Conservation (phyloP, 2,797 vertebrate species). For the Cyclopterus lumpus region DNA sequence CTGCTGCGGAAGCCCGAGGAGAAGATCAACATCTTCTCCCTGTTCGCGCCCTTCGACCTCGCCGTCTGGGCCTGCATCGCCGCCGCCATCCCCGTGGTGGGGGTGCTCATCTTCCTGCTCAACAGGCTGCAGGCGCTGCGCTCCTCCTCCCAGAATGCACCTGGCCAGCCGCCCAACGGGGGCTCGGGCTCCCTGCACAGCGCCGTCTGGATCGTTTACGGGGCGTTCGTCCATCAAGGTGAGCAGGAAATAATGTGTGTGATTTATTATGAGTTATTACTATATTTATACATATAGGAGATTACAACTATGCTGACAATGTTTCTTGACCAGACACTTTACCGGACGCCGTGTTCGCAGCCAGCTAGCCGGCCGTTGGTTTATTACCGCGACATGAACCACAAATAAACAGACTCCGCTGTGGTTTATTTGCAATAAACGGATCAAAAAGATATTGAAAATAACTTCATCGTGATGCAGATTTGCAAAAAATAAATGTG, state of each 20-base stretch:
- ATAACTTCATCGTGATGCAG: no score
- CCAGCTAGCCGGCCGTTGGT: no score
- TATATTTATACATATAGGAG: no score
- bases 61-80: conserved; percentile 98
- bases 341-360: no score
- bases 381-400: background rate
- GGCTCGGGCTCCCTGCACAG: conserved; percentile 89
- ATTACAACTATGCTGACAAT: no score
- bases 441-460: no score
- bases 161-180: conserved; percentile 45
- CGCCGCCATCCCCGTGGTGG: conserved; percentile 92
- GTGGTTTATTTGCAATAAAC: no score
- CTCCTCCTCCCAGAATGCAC: conserved; percentile 61
- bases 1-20: conserved; percentile 93
- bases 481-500: no score
- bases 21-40: conserved; percentile 97
- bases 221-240: conserved; percentile 98
- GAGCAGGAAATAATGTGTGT: background rate
- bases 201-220: conserved; percentile 97
- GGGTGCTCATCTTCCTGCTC: conserved; percentile 94
- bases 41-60: conserved; percentile 95
- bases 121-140: conserved; percentile 92
- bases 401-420: background rate
- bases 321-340: no score
- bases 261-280: no score